A percentile compares a stretch with the other conserved stretches of the same genome.
phyloP scores from a whole-genome alignment of 2,888 invertebrate genomes.

The Drymonia ruficornis region DNA sequence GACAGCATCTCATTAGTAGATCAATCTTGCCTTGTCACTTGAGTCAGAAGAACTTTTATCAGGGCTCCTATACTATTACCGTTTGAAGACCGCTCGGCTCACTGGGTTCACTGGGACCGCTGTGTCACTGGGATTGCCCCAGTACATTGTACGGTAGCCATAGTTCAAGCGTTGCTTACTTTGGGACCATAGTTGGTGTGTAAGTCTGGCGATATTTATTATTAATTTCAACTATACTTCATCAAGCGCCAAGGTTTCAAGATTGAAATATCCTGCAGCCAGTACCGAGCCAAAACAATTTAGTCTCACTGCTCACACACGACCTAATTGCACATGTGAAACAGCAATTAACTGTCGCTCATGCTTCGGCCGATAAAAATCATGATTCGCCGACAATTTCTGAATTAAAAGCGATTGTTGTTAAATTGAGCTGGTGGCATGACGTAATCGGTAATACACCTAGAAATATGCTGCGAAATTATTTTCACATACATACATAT shows the following conservation, averaged over 20 bases:
- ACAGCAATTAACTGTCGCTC: conserved; percentile 34
- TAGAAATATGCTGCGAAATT: neutral
- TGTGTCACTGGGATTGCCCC: too few relatives aligned
- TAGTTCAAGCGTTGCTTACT: too few relatives aligned
- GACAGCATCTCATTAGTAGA: too few relatives aligned
- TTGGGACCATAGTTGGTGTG: too few relatives aligned
- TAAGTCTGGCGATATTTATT: too few relatives aligned
- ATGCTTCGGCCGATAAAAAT: conserved; percentile 36
- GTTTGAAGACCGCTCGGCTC: too few relatives aligned
- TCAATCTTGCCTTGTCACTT: too few relatives aligned
- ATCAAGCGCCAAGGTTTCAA: neutral
- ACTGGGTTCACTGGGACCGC: too few relatives aligned
- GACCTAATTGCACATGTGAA: conserved; percentile 26
- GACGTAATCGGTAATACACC: conserved; percentile 5
- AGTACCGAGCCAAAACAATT: conserved; percentile 10
- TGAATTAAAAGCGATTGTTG: conserved; percentile 21
- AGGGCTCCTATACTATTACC: neutral
- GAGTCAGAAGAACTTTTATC: too few relatives aligned
- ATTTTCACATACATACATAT: too few relatives aligned
- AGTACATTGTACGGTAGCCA: too few relatives aligned
- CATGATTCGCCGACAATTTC: conserved; percentile 24
- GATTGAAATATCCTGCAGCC: neutral
- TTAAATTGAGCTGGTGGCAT: conserved; percentile 17
- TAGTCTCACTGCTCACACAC: conserved; percentile 19
- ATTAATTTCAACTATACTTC: too few relatives aligned